Base-by-base conservation (phyloP, 2,797 vertebrate species). In the Gambusia yucatana region DNA sequence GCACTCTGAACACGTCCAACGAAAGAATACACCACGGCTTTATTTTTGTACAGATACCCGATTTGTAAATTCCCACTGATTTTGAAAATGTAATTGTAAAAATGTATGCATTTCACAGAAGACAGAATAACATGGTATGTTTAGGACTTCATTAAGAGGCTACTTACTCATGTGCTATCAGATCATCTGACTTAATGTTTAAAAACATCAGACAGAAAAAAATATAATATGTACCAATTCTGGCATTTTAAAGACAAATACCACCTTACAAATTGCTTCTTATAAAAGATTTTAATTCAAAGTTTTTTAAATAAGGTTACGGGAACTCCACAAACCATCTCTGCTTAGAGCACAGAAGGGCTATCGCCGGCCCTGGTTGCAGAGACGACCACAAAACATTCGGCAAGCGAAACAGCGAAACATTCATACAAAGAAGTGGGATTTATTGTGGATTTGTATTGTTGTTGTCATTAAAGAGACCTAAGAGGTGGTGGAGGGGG, bases 391-490 rank as follows among this genome's bases (percentile, higher is more conserved):
- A 0, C 41, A 11, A 14, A 70, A 41, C 33, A 79, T 46, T 52
- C 0, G 41, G 57, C 41, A 65, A 65, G 36, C 8, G 28, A 63
- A 39, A 65, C 17, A 65, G n/a, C n/a, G 0, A n/a, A 39, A 69
- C 11, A 39, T 9, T 9, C 39, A 17, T 41, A 7, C 14, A 10
- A 67, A 72, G 8, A 6, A 13, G 14, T 57, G 44, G 3, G 9
- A 20, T 5, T 73, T 72, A 59, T 52, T 55, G 72, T 67, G 59
- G 20, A 52, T 52, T 22, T 76, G 67, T 69, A 59, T 14, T 22
- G 55, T 69, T 75, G 71, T 76, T 84, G 20, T 39, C 74, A 33
- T 33, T 33, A 33, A 33, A 71, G 71, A 73, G 77, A 50, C 25
- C 33, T 59, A 33, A 41, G 48, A 46, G 25, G 43, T 28, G n/a